Base-by-base conservation (phyloP, 2,113 vertebrate species). In the Excalfactoria chinensis region DNA sequence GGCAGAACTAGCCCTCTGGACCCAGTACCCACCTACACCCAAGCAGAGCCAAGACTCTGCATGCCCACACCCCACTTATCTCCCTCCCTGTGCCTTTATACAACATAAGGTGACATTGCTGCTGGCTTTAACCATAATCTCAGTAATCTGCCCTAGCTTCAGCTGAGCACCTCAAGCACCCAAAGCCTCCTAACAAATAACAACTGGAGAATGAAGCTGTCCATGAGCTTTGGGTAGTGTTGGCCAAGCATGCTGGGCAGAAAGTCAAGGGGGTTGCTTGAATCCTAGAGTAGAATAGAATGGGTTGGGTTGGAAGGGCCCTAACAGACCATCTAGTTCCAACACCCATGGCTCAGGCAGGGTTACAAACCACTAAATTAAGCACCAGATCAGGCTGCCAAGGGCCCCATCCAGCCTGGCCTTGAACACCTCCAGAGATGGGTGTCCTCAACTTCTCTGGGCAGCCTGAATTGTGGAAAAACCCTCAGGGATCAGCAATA, bases 221-320 rank as follows among this genome's bases (percentile, higher is more conserved):
- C 74, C 2, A 0, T 2, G 3, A 84, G 72, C 64, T 17, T 9
- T 2, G 18, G 2, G 59, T 44, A 35, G n/a, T 0, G 0, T 53
- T 44, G 51, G 40, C 55, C 53, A 25, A 0, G 0, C 16, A 51
- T 12, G 23, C 3, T 1, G 64, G 41, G 46, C 75, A 89, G 71
- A 77, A 80, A 80, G 17, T 30, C 70, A 64, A 70, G 15, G 13
- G 22, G 16, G 17, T 35, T 76, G 32, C 82, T 28, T 9, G 14
- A 28, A 49, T 25, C 48, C 23, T 49, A 49, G 23, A 8, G 48
- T 25, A 49, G 13, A 49, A 22, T 25, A 25, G 22, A 49, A 49
- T 49, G 48, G 48, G 48, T 49, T 49, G 48, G 48, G 48, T 49
- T 49, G 48, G 23, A 49, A 25, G 23, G 23, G 48, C 11, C 48